Percentiles rank a stretch among this genome's conserved stretches.
phyloP scores from a whole-genome alignment of 2,888 invertebrate genomes.

The Cryptocheilus praepositus region DNA sequence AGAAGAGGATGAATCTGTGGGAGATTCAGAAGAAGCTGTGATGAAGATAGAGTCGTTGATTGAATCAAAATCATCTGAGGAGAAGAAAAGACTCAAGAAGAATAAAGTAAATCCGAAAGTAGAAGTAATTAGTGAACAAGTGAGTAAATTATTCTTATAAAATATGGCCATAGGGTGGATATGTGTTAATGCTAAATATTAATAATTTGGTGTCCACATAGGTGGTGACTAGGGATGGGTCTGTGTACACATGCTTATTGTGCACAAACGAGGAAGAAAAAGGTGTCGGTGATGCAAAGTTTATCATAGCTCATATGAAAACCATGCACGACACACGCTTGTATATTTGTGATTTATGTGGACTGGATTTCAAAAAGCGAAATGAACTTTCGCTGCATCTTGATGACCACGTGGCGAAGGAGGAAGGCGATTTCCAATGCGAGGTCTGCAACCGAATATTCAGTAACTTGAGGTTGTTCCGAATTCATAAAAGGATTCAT shows the following conservation, averaged over 20 bases:
- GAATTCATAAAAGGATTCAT: constrained; percentile 81
- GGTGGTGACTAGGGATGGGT: constrained; percentile 71
- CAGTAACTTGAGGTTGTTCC: constrained; percentile 78
- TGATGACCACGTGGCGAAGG: constrained; percentile 79
- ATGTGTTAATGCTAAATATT: background rate
- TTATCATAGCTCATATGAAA: constrained; percentile 80
- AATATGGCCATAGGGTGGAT: background rate
- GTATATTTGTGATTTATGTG: constrained; percentile 85
- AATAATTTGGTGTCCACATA: constrained; percentile 27
- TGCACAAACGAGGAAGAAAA: constrained; percentile 74
- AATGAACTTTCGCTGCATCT: constrained; percentile 81
- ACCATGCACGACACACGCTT: constrained; percentile 79
- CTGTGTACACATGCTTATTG: constrained; percentile 77
- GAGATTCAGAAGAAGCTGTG: constrained; percentile 32
- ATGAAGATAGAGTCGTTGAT: constrained; percentile 36
- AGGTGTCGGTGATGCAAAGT: constrained; percentile 77
- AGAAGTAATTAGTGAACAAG: constrained; percentile 40
- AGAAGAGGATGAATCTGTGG: constrained; percentile 33
- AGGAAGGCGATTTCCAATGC: constrained; percentile 81
- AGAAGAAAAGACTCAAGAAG: constrained; percentile 39
- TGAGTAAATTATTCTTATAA: constrained; percentile 25
- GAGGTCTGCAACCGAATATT: constrained; percentile 81
- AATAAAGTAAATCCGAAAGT: constrained; percentile 42
- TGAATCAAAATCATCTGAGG: constrained; percentile 34
- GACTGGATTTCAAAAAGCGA: constrained; percentile 80